These are phyloP conservation scores for Mirza zaza DNA, from an alignment of 2,113 vertebrate genomes.

Conservation along the genomic window DNA sequence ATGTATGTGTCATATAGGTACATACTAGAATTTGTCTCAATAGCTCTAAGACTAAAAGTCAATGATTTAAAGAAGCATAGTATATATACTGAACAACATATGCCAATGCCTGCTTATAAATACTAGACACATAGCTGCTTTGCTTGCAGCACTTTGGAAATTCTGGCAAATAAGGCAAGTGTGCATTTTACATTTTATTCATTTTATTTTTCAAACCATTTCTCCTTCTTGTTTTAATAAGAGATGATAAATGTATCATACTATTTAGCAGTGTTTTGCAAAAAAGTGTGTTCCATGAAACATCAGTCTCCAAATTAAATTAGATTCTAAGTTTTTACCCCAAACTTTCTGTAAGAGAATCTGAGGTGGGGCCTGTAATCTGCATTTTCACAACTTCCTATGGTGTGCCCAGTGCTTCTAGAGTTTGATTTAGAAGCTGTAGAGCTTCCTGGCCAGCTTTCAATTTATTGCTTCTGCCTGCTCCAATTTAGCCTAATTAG, in stretches of 20 bases:
- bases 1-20: background rate
- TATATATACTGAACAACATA: background rate
- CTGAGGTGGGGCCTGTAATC: background rate
- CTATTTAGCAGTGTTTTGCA: constrained; percentile 15
- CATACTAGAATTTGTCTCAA: background rate
- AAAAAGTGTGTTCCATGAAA: background rate
- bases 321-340: background rate
- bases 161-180: constrained; percentile 48
- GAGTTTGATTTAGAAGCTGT: background rate
- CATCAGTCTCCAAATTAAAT: constrained; percentile 37
- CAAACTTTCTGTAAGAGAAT: background rate
- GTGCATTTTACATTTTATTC: constrained; percentile 58
- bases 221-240: constrained; percentile 51
- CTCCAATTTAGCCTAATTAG: constrained; percentile 11
- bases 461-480: background rate
- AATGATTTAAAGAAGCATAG: background rate
- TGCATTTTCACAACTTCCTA: background rate
- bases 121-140: constrained; percentile 45
- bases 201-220: constrained; percentile 47
- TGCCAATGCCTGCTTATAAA: constrained; percentile 50
- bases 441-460: background rate
- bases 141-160: constrained; percentile 37
- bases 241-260: constrained; percentile 50
- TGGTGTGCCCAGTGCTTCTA: background rate
- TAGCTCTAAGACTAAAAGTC: background rate